Evolutionary conservation across 2,113 vertebrate genomes (phyloP).

Genomic region (Zingel zingel): DNA sequence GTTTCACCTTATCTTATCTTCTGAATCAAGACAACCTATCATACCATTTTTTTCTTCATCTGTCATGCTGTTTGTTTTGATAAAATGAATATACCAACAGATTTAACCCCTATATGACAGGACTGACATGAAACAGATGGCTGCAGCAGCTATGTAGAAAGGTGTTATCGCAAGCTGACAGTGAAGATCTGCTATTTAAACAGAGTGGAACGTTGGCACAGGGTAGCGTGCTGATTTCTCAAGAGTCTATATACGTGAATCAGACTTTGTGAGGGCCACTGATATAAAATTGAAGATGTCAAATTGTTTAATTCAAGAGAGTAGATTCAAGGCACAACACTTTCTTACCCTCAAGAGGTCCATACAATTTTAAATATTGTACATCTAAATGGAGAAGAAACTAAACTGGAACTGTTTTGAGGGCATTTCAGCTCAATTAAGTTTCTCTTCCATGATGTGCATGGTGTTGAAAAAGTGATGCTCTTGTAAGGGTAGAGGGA

Average conservation of each 20-base stretch:
- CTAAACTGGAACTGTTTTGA: conserved; percentile 41
- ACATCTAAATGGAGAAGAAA: conserved; percentile 61
- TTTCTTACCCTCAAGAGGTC: conserved; percentile 38
- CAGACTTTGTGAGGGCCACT: conserved; percentile 38
- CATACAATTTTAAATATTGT: conserved; percentile 61
- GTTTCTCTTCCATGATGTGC: conserved; percentile 33
- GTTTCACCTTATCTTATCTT: conserved; percentile 50
- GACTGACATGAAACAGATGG: conserved; percentile 80
- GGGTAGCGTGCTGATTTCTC: conserved; percentile 56
- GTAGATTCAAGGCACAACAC: conserved; percentile 32
- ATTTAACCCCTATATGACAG: conserved; percentile 76
- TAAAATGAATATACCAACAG: conserved; percentile 78
- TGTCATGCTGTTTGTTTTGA: conserved; percentile 80
- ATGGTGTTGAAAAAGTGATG: conserved; percentile 51
- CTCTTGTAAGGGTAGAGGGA: conserved; percentile 56
- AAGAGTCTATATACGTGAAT: conserved; percentile 54
- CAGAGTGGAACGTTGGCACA: conserved; percentile 70
- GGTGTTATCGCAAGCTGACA: conserved; percentile 81
- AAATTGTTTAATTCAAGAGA: conserved; percentile 66
- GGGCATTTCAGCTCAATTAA: conserved; percentile 50
- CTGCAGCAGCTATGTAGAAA: conserved; percentile 74
- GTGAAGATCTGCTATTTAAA: conserved; percentile 78
- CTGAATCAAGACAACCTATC: conserved; percentile 46
- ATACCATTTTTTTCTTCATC: conserved; percentile 45
- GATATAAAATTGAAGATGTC: conserved; percentile 58